Evolutionary conservation across 1,140 invertebrate genomes (phyloP), one percentile per base, ranked within the genome.

Genomic region (Drosophila dunni): DNA sequence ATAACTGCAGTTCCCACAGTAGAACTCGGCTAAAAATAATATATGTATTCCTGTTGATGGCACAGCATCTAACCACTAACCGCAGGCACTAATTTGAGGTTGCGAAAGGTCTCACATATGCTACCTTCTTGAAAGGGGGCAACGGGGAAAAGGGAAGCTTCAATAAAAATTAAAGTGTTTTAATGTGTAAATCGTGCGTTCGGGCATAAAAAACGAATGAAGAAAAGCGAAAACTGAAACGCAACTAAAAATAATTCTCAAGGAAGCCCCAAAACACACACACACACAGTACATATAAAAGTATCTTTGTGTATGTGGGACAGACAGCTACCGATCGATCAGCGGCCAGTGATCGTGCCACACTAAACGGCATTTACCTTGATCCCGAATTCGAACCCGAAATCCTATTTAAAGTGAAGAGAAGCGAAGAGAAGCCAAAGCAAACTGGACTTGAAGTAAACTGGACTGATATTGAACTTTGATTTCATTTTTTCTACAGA

Each of bases 141-240:
- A 45, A 56, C 15, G 36, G 11, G 36, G 20, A 80, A 82, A 80
- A 84, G 80, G 61, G 84, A 80, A 88, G 80, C 80, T 80, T 81
- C 85, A 89, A 90, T 89, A 90, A 90, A 89, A 89, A 89, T 90
- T 90, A 85, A 90, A 80, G 88, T 90, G 82, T 88, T 91, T 90
- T 90, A 90, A 90, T 90, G 86, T 86, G 88, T 90, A 90, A 83
- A 90, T 90, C 86, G 86, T 90, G 86, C 86, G 86, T 90, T 90
- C 67, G 71, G 62, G 51, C 70, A 74, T 62, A 61, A 66, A 71
- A 58, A 61, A 63, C 13, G 42, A 62, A 62, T 53, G 73, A 77
- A 51, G 34, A 76, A 54, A 57, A 78, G 54, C 65, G 34, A 62
- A 50, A 50, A 53, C 53, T 40, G 53, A 56, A 62, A 61, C 15